Conservation (phyloP, 2,888 invertebrate species). For the Tenthredo notha region DNA sequence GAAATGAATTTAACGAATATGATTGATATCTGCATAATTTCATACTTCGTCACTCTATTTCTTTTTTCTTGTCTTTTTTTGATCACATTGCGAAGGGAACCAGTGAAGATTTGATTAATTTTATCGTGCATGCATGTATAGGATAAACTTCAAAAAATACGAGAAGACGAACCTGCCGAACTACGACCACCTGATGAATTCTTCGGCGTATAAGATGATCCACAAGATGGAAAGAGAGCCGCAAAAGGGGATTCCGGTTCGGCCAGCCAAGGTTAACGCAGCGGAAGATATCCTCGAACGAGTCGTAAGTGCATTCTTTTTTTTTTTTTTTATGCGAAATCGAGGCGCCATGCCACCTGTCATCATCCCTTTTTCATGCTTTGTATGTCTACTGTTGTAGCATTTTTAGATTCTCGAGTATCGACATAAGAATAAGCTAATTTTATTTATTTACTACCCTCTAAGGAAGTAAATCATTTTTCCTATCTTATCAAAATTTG, state of each 20-base stretch:
- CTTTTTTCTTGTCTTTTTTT: not conserved
- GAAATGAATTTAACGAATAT: not conserved
- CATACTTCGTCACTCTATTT: not conserved
- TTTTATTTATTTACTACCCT: not conserved
- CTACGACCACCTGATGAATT: constrained; percentile 87
- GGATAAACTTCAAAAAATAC: constrained; percentile 95
- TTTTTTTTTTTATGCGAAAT: not conserved
- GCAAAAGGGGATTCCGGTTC: constrained; percentile 83
- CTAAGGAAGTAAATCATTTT: not conserved
- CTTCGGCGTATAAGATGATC: constrained; percentile 89
- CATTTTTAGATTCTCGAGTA: not conserved
- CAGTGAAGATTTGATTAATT: not conserved
- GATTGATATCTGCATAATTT: not conserved
- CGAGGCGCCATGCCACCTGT: constrained; percentile 8
- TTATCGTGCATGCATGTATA: constrained; percentile 71
- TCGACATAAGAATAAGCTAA: not conserved
- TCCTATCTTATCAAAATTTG: not conserved
- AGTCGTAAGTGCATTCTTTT: constrained; percentile 67
- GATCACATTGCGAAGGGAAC: not conserved
- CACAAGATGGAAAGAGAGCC: constrained; percentile 88
- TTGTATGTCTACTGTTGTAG: not conserved
- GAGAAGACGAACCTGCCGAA: constrained; percentile 85
- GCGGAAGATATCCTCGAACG: constrained; percentile 82
- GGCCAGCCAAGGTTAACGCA: constrained; percentile 83
- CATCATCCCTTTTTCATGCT: constrained; percentile 5